A percentile compares a stretch with the other conserved stretches of the same genome.
Evolutionary conservation across 2,113 vertebrate species (phyloP).

Genomic region (Malurus melanocephalus): DNA sequence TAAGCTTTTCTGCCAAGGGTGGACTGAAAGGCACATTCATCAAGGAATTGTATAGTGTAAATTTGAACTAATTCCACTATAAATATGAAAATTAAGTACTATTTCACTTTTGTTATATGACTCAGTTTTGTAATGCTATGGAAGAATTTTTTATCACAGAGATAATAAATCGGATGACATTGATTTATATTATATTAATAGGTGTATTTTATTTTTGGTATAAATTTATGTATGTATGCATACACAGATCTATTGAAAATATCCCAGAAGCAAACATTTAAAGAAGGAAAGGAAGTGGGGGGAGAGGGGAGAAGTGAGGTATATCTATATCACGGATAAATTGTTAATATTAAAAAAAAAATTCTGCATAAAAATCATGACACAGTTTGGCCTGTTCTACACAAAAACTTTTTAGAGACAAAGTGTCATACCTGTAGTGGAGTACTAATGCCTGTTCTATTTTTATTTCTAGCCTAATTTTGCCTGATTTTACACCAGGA

Average conservation of each 20-base stretch:
- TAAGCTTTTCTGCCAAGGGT: background rate
- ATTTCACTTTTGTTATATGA: background rate
- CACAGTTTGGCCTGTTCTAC: background rate
- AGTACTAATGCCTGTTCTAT: background rate
- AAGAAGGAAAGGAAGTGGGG: background rate
- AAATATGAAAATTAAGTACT: background rate
- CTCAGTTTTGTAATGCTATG: background rate
- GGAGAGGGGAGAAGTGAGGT: fast-evolving
- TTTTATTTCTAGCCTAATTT: background rate
- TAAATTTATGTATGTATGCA: background rate
- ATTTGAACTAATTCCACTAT: background rate
- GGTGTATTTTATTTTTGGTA: background rate
- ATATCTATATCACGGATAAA: background rate
- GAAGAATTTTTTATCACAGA: background rate
- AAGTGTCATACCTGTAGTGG: background rate
- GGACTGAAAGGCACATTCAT: background rate
- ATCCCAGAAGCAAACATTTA: background rate
- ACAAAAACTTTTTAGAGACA: background rate
- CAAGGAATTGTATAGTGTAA: background rate
- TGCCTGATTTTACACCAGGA: background rate
- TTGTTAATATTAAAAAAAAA: background rate
- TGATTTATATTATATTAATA: background rate
- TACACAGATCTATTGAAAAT: background rate
- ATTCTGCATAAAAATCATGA: background rate
- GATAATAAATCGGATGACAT: background rate